Base-by-base conservation (phyloP, 2,888 invertebrate genomes). In the Drosophila subquinaria region DNA sequence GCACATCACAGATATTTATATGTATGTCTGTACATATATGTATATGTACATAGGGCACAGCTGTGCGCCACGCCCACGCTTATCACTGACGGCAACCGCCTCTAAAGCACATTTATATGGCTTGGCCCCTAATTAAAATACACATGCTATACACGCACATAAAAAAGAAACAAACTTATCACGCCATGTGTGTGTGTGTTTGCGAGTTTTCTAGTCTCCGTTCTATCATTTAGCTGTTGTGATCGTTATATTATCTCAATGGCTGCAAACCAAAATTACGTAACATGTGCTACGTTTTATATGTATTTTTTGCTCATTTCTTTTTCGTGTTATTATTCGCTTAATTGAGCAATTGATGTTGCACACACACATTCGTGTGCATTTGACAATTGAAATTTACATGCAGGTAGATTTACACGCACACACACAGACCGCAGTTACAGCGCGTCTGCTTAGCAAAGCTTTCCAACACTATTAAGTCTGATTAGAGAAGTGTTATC, bases 31-130 rank as follows among this genome's bases (percentile, higher is more conserved):
- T 10, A 43, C 4, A 4, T 5, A 23, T 4, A 20, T 20, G 2
- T 3, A 23, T 23, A 23, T 4, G 0, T 13, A 30, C 15, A 20
- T 36, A 50, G 38, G 30, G 38, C 45, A 66, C 52, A 70, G 53
- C 51, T 68, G 62, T 45, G 27, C 45, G 79, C 74, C 83, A 75
- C 81, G 85, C 82, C 85, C 51, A 53, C 70, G 52, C 74, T 79
- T 86, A 83, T 86, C 79, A 69, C 43, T 17, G 53, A 38, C 75
- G 70, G 56, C 62, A 60, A 66, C 52, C 51, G 53, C 45, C 69
- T 23, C 5, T 3, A 17, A 53, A 40, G 52, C 15, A 42, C 43
- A 60, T 60, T 81, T 70, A n/a, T 65, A 69, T 56, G 65, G 73
- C 57, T 63, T 72, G 43, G 27, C 60, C 38, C 13, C 50, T 51